Percentiles rank a stretch among this genome's conserved stretches.
Evolutionary conservation across 2,888 invertebrate species (phyloP).

Genomic region (Anthophora plumipes): DNA sequence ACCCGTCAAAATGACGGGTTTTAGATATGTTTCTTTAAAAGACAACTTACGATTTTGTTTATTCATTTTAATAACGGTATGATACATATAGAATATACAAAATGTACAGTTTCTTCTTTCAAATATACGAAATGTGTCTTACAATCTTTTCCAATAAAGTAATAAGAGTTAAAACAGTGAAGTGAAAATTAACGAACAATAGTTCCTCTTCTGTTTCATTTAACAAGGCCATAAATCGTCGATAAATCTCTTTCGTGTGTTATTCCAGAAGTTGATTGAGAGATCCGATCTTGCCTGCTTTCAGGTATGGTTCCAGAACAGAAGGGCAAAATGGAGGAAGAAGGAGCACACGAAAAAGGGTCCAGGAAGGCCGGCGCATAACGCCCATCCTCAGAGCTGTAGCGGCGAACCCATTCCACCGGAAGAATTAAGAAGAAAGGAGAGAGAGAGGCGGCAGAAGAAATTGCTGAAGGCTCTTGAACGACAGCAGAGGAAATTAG

Average conservation of each 20-base stretch:
- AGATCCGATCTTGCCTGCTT: conserved; percentile 65
- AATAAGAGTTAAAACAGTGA: neutral
- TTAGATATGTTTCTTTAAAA: no score
- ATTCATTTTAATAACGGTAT: no score
- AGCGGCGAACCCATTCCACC: conserved; percentile 98
- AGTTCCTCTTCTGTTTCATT: no score
- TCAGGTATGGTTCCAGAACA: conserved; percentile 99
- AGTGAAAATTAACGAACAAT: neutral
- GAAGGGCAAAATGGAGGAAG: conserved; percentile 99
- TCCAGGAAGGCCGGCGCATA: conserved; percentile 98
- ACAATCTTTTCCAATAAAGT: no score
- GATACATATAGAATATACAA: no score
- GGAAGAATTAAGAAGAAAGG: conserved; percentile 93
- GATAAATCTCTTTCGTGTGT: neutral
- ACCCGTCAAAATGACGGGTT: no score
- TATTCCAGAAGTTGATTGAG: neutral
- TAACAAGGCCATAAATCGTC: no score
- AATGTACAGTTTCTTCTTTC: no score
- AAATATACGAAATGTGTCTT: no score
- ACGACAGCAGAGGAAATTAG: conserved; percentile 95
- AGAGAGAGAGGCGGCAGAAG: conserved; percentile 94
- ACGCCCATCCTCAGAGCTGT: conserved; percentile 98
- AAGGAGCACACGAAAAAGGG: conserved; percentile 99
- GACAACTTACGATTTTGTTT: no score
- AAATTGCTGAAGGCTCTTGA: conserved; percentile 96